Evolutionary conservation across 1,140 invertebrate genomes (phyloP).

Genomic region (Bemisia tabaci): DNA sequence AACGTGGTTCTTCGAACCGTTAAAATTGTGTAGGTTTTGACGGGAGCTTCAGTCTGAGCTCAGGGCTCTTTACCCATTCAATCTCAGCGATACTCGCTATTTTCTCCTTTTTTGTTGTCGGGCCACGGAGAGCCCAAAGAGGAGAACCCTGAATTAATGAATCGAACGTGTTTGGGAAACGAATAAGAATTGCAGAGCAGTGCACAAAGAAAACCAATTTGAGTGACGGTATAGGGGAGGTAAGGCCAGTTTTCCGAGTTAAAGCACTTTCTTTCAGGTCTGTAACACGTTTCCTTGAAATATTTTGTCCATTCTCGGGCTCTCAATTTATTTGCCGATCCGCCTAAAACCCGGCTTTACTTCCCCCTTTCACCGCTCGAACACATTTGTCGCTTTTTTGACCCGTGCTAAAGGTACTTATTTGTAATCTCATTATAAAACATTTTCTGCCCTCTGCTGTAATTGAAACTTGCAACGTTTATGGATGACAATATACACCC

Average conservation of each 20-base stretch:
- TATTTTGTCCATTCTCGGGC: neutral
- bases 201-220: neutral
- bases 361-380: neutral
- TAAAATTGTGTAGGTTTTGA: too few relatives aligned
- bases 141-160: too few relatives aligned
- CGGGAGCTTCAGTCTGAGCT: too few relatives aligned
- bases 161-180: neutral
- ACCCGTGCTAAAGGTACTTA: neutral
- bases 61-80: too few relatives aligned
- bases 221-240: neutral
- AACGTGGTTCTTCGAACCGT: too few relatives aligned
- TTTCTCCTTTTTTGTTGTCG: too few relatives aligned
- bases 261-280: neutral
- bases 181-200: neutral
- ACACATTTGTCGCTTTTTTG: neutral
- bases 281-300: neutral
- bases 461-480: too few relatives aligned
- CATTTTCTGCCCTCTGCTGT: neutral
- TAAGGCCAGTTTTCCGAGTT: neutral
- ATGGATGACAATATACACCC: too few relatives aligned
- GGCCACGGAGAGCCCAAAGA: too few relatives aligned
- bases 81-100: too few relatives aligned
- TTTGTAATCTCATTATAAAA: neutral
- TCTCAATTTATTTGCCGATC: too few relatives aligned
- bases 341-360: neutral